A percentile compares a stretch with the other conserved stretches of the same genome.
Evolutionary conservation across 2,888 invertebrate genomes (phyloP).

Genomic region (Amphimallon solstitiale): DNA sequence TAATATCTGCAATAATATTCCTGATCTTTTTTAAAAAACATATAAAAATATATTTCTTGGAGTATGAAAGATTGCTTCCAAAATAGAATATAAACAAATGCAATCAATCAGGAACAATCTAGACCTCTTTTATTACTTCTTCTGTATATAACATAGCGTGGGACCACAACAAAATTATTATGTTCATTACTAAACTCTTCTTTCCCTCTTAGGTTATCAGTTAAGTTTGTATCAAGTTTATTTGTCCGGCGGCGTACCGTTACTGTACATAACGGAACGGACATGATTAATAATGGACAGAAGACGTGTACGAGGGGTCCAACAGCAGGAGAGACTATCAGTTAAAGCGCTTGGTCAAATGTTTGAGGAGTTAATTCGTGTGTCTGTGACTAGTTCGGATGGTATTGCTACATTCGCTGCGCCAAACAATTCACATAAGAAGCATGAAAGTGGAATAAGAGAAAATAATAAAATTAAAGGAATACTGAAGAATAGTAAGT

Average conservation of each 20-base stretch:
- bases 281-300: conserved; percentile 26
- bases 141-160: too few relatives aligned
- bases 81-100: too few relatives aligned
- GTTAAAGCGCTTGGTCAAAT: conserved; percentile 22
- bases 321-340: neutral
- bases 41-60: too few relatives aligned
- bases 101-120: too few relatives aligned
- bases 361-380: conserved; percentile 21
- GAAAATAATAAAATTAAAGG: too few relatives aligned
- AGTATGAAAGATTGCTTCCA: too few relatives aligned
- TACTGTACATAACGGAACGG: conserved; percentile 8
- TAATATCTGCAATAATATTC: too few relatives aligned
- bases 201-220: neutral
- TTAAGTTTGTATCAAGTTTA: neutral
- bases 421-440: too few relatives aligned
- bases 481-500: too few relatives aligned
- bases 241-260: conserved; percentile 4
- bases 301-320: conserved; percentile 3
- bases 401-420: neutral
- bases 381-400: neutral
- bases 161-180: neutral
- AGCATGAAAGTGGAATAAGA: too few relatives aligned
- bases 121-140: too few relatives aligned
- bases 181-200: neutral
- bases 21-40: too few relatives aligned